Percentiles rank a stretch among this genome's conserved stretches.
phyloP scores from a whole-genome alignment of 2,113 vertebrate genomes.

The Ctenodactylus gundi region DNA sequence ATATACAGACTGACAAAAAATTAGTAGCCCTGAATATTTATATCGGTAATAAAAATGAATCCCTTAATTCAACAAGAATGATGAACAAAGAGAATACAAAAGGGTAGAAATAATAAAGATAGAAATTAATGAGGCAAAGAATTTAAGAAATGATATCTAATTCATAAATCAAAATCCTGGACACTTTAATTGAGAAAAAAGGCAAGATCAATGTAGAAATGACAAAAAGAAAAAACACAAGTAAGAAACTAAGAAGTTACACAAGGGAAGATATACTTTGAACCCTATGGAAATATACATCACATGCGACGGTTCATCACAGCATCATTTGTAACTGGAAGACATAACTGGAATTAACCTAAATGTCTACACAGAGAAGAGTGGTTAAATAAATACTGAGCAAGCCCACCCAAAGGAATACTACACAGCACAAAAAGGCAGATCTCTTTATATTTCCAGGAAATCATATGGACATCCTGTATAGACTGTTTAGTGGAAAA shows the following conservation, averaged over 20 bases:
- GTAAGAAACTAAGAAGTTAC: neutral
- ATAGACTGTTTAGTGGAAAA: neutral
- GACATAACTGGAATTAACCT: neutral
- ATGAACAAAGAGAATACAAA: neutral
- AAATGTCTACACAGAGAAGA: neutral
- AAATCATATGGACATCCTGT: neutral
- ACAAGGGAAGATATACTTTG: neutral
- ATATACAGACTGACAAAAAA: neutral
- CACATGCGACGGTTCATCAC: neutral
- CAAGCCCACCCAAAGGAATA: neutral
- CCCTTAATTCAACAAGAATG: neutral
- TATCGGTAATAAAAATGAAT: neutral
- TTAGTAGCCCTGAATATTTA: neutral
- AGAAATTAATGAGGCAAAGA: neutral
- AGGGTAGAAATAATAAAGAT: neutral
- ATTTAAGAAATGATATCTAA: neutral
- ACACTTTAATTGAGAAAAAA: neutral
- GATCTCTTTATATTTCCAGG: neutral
- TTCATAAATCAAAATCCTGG: neutral
- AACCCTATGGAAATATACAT: neutral
- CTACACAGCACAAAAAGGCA: neutral
- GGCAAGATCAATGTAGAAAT: neutral
- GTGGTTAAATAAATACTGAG: neutral
- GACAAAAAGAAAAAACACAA: neutral
- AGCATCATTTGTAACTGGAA: neutral